Conservation (phyloP, 92 coral and sea anemone genomes). For the Zoanthus gigantus region DNA sequence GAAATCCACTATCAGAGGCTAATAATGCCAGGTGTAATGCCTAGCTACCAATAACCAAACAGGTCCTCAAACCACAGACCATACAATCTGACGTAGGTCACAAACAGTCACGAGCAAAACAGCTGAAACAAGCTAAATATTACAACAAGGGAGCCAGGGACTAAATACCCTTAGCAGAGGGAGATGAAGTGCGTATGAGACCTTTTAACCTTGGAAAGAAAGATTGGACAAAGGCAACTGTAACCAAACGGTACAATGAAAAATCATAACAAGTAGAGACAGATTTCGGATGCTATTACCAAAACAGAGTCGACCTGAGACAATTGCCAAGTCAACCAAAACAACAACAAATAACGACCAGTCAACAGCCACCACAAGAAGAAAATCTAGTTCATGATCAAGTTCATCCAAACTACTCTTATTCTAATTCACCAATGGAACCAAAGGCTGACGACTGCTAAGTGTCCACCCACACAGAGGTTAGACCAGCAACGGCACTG, state of each 20-base stretch:
- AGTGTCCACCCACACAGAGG: too few relatives aligned
- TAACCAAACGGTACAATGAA: constrained; percentile 50
- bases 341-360: too few relatives aligned
- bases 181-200: constrained; percentile 49
- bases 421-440: too few relatives aligned
- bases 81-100: neutral
- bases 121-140: constrained; percentile 38
- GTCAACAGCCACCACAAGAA: too few relatives aligned
- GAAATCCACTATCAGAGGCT: constrained; percentile 33
- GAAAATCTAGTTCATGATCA: too few relatives aligned
- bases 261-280: constrained; percentile 47
- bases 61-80: constrained; percentile 19
- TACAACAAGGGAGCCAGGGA: constrained; percentile 47
- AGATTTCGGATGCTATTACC: constrained; percentile 44
- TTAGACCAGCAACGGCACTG: too few relatives aligned
- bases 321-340: neutral
- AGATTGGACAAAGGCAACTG: constrained; percentile 46
- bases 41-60: constrained; percentile 19
- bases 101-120: neutral
- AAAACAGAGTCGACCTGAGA: constrained; percentile 52
- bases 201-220: constrained; percentile 57
- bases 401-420: too few relatives aligned
- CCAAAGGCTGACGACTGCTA: too few relatives aligned
- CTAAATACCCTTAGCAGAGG: constrained; percentile 41
- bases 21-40: constrained; percentile 26